Percentiles rank a stretch among this genome's conserved stretches.
Conservation (phyloP, 1,140 invertebrate genomes). For the Spodoptera litura region DNA sequence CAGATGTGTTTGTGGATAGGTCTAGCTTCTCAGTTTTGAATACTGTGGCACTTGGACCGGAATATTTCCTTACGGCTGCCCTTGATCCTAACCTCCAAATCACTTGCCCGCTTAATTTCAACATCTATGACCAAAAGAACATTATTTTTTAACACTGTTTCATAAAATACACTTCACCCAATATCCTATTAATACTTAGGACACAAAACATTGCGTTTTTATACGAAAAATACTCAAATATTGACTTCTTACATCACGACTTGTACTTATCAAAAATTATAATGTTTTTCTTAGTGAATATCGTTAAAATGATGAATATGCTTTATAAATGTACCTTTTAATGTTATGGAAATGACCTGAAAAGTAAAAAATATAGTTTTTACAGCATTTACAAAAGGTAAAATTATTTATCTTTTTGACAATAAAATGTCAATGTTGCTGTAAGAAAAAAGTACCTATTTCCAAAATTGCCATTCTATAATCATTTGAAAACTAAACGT, state of each 20-base stretch:
- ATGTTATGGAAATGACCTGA: constrained; percentile 17
- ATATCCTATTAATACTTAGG: not conserved
- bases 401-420: constrained; percentile 57
- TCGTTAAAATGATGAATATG: not conserved
- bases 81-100: constrained; percentile 84
- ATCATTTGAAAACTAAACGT: constrained; percentile 13
- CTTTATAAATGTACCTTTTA: constrained; percentile 23
- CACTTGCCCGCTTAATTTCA: constrained; percentile 79
- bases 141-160: constrained; percentile 6
- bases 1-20: constrained; percentile 56
- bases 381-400: constrained; percentile 57
- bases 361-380: constrained; percentile 44
- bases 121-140: constrained; percentile 73
- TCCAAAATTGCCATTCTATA: not conserved
- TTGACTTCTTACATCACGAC: constrained; percentile 79
- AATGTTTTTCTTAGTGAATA: not conserved
- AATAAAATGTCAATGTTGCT: constrained; percentile 36
- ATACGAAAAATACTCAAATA: constrained; percentile 46
- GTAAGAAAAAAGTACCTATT: not conserved
- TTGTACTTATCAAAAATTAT: constrained; percentile 35
- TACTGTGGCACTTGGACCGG: constrained; percentile 69
- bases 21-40: constrained; percentile 73
- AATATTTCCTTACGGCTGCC: constrained; percentile 72
- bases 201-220: not conserved
- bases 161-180: not conserved